phyloP scores from a whole-genome alignment of 2,797 vertebrate genomes.

The Sebastes aleutianus region DNA sequence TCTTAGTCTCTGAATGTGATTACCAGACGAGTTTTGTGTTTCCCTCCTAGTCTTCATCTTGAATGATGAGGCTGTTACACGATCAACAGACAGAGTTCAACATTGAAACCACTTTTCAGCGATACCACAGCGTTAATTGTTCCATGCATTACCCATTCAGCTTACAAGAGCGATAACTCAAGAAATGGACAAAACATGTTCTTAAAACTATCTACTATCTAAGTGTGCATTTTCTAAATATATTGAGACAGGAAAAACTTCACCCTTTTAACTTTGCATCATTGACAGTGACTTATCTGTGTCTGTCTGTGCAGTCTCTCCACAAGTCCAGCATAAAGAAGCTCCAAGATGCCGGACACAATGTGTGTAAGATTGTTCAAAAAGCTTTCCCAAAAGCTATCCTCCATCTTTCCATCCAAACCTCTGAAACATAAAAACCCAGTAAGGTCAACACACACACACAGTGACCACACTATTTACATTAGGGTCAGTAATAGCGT shows the following conservation, averaged over 20 bases:
- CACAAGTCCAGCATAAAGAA: conserved; percentile 74
- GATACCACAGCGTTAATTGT: not conserved
- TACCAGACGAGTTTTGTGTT: conserved; percentile 54
- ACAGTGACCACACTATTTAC: conserved; percentile 23
- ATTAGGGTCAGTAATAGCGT: conserved; percentile 40
- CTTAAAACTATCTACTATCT: not conserved
- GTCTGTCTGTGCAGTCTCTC: conserved; percentile 81
- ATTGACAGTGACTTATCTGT: conserved; percentile 74
- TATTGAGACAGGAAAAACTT: conserved; percentile 6
- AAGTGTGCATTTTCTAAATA: not conserved
- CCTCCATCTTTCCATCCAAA: conserved; percentile 61
- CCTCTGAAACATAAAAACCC: conserved; percentile 51
- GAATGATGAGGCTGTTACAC: conserved; percentile 27
- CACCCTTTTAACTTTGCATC: conserved; percentile 5
- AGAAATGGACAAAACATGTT: not conserved
- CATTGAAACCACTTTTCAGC: not conserved
- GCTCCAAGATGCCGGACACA: conserved; percentile 84
- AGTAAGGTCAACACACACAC: conserved; percentile 46
- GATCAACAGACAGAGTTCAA: conserved; percentile 1
- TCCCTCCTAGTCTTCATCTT: conserved; percentile 56
- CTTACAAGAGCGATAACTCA: not conserved
- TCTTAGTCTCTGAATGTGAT: conserved; percentile 25
- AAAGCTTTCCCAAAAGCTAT: conserved; percentile 66
- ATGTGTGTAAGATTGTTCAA: conserved; percentile 85
- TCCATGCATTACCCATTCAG: conserved; percentile 2